Base-by-base conservation (phyloP, 2,797 vertebrate species). In the Botia almorhae region DNA sequence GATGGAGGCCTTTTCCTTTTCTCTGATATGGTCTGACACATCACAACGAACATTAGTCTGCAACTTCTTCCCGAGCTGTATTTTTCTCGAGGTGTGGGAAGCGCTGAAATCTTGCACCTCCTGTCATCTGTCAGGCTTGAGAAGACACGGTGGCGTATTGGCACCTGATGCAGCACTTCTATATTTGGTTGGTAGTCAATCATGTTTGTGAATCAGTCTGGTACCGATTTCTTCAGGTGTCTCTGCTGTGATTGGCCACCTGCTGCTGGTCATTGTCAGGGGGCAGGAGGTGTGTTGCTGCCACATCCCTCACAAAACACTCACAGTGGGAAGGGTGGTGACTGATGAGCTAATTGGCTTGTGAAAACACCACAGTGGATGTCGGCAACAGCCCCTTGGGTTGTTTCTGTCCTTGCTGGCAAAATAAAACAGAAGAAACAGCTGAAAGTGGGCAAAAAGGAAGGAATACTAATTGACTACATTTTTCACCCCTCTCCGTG, bases 121-220 rank as follows among this genome's bases (percentile, higher is more conserved):
- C 51, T 33, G 78, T 73, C 71, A 73, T 80, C 70, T 80, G 46
- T 55, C 71, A 75, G 23, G 39, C 71, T 48, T 29, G 53, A 58
- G 36, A 74, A 73, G 63, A 85, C 83, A 72, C 46, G 65, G 73
- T 53, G 69, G 60, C 80, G 81, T 68, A 56, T 89, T 87, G 81
- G 80, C 85, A 86, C 90, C 87, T 85, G 83, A 83, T 81, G 80
- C 74, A 63, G 63, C 53, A 72, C 82, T 84, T 83, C 84, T 87
- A 85, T 85, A 84, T 90, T 88, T 82, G 80, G 76, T 83, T 50
- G 77, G 48, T 81, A 80, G 84, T 92, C 88, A 85, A 43, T 90
- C 87, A 87, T 86, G 71, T 87, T 83, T 84, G 80, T 83, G 85
- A 86, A 87, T 87, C 76, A 88, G 81, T 55, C 39, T 56, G 55